Evolutionary conservation across 2,797 vertebrate genomes (phyloP).

Genomic region (Hirundo rustica): DNA sequence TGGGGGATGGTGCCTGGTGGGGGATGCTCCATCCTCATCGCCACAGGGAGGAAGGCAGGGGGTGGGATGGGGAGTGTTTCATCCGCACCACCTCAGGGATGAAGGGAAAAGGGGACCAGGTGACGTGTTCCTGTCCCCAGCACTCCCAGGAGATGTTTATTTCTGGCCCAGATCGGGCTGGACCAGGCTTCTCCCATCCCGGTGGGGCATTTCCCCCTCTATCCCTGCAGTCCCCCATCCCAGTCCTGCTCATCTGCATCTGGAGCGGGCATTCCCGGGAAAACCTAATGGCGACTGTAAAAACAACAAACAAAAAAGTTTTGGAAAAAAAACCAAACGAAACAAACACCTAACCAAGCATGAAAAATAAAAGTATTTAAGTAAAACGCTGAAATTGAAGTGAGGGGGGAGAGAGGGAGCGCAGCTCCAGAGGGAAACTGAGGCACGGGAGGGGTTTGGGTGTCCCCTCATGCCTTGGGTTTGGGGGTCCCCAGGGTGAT

Average conservation of each 20-base stretch:
- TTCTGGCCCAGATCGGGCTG: not conserved
- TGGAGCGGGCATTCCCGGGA: not conserved
- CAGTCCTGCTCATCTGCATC: not conserved
- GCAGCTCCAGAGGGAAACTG: not conserved
- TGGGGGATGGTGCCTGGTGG: not conserved
- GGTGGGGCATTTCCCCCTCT: fast-evolving
- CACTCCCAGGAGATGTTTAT: not conserved
- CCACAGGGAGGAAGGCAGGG: not conserved
- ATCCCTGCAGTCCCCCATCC: not conserved
- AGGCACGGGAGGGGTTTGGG: not conserved
- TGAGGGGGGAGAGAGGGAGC: not conserved
- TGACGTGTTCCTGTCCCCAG: fast-evolving
- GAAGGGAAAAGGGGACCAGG: not conserved
- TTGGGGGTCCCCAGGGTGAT: not conserved
- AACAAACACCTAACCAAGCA: not conserved
- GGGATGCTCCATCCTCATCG: not conserved
- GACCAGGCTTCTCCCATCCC: not conserved
- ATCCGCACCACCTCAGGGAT: not conserved
- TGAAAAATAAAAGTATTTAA: conserved; percentile 49
- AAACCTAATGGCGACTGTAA: not conserved
- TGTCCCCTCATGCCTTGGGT: too few species aligned
- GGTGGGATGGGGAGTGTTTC: not conserved
- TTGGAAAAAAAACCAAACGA: too few species aligned
- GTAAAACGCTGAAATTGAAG: not conserved
- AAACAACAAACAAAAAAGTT: not conserved